Percentiles rank a stretch among this genome's conserved stretches.
phyloP scores from a whole-genome alignment of 2,113 vertebrate species.

The Eulemur macaco region DNA sequence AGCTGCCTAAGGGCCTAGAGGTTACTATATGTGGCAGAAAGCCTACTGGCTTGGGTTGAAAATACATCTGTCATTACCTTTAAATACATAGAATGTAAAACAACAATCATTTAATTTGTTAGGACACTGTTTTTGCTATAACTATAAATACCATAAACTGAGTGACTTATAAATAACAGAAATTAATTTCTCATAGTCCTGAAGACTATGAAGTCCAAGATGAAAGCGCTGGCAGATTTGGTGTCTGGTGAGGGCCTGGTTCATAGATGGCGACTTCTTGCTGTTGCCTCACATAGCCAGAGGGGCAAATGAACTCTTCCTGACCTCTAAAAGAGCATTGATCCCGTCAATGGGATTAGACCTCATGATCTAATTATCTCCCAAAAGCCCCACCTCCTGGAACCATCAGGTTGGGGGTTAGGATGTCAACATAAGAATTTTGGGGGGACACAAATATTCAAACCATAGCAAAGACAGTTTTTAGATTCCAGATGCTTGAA shows the following conservation, averaged over 20 bases:
- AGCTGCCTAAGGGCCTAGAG: neutral
- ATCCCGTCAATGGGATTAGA: neutral
- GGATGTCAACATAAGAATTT: neutral
- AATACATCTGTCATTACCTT: constrained; percentile 42
- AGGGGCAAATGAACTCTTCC: neutral
- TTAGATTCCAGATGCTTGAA: neutral
- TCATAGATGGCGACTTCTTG: neutral
- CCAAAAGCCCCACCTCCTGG: neutral
- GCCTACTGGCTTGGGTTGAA: constrained; percentile 6
- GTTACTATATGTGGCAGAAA: neutral
- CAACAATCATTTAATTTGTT: constrained; percentile 22
- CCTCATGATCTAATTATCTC: neutral
- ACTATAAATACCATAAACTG: neutral
- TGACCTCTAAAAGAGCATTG: neutral
- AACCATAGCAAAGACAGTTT: neutral
- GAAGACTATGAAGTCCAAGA: neutral
- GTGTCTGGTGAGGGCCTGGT: neutral
- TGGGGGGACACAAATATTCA: neutral
- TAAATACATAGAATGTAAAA: neutral
- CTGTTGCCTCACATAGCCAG: neutral
- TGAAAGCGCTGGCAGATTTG: neutral
- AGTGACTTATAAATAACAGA: neutral
- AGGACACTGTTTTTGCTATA: neutral
- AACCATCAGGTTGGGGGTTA: neutral
- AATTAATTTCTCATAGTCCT: neutral